These are phyloP conservation scores for Capricornis sumatraensis DNA, from an alignment of 2,113 vertebrate genomes.

Conservation along the genomic window DNA sequence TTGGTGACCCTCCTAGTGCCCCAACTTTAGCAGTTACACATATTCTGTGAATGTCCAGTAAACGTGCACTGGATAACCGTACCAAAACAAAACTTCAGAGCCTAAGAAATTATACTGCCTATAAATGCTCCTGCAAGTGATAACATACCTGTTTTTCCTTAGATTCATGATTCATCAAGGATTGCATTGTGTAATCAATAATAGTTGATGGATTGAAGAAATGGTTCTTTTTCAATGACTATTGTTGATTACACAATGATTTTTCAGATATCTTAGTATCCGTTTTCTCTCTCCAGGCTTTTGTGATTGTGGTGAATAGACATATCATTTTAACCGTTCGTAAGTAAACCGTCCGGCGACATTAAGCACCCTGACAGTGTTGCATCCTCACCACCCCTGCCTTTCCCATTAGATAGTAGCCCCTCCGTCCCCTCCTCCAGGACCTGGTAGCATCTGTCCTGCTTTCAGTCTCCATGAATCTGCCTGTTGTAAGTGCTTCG, in stretches of 20 bases:
- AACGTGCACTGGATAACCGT: neutral
- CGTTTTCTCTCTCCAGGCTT: neutral
- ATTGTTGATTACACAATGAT: neutral
- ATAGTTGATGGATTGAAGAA: neutral
- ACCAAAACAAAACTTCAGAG: neutral
- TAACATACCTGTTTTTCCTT: neutral
- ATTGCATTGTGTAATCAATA: neutral
- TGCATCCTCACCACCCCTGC: accelerated
- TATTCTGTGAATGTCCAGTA: neutral
- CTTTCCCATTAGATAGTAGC: accelerated
- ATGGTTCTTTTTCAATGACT: neutral
- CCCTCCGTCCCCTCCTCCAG: accelerated
- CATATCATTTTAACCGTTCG: too few relatives aligned
- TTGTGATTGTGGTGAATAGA: neutral
- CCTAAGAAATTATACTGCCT: neutral
- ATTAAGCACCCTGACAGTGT: accelerated
- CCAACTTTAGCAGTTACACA: neutral
- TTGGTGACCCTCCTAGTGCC: neutral
- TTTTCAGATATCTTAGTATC: neutral
- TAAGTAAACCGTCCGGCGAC: accelerated
- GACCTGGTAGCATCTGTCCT: accelerated
- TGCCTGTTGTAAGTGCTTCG: accelerated
- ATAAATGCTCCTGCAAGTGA: neutral
- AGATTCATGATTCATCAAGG: neutral
- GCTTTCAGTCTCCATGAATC: neutral